Base-by-base conservation (phyloP, 2,113 vertebrate genomes). In the Tamias sibiricus region DNA sequence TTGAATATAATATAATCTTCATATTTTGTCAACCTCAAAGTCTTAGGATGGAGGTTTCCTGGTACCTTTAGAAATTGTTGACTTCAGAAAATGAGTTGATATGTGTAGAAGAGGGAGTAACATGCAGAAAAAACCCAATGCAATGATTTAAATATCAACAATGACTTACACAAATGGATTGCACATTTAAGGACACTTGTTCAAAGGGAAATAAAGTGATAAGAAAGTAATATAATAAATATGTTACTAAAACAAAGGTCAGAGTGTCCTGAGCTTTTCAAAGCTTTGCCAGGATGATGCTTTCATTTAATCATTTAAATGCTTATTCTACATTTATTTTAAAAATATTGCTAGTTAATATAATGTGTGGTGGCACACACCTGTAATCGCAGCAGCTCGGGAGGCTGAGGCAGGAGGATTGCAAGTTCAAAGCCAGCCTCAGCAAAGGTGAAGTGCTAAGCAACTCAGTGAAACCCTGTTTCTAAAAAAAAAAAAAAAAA, bases 31-130 rank as follows among this genome's bases (percentile, higher is more conserved):
- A 69, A 17, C 69, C 66, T 6, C 32, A 32, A 30, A 32, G 32
- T 35, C 13, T 68, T 4, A 59, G 22, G 57, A 59, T 24, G 57
- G 22, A 59, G 57, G 10, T 82, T 94, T 69, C 74, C 66, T 90
- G 42, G n/a, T 68, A 87, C 66, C 7, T 88, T 91, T 57, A 83
- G 37, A 94, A 79, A 77, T 72, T 79, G 52, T 22, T 92, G 32
- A 54, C n/a, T 52, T 95, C 71, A 64, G 85, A n/a, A 88, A 96
- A 40, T 9, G 90, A n/a, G 40, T n/a, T 83, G 83, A 79, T 49
- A 40, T 82, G 20, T 28, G 10, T 42, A 77, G 47, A 93, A 79
- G 40, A 59, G 24, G 30, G 35, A 79, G 35, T 54, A 22, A 93
- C 30, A 79, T 87, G 83, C 7, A 91, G 40, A 57, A 77, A 94